phyloP scores from a whole-genome alignment of 2,797 vertebrate genomes.

The Arrhamphus sclerolepis region DNA sequence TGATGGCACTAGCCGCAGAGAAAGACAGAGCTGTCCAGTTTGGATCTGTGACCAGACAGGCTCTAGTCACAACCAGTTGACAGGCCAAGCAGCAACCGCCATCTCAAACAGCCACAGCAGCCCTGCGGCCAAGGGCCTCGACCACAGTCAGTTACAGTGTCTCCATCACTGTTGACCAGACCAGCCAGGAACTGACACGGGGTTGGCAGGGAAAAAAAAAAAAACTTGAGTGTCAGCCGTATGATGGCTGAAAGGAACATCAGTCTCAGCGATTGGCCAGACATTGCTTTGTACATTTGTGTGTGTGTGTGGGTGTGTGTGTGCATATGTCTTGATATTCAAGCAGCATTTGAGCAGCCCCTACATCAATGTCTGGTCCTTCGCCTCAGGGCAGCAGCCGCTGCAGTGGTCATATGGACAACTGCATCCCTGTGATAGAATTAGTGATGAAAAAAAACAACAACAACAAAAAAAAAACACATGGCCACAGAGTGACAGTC shows the following conservation, averaged over 20 bases:
- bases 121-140: constrained; percentile 71
- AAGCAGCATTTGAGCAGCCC: constrained; percentile 83
- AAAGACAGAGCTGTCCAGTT: constrained; percentile 73
- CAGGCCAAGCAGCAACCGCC: constrained; percentile 64
- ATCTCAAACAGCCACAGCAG: constrained; percentile 61
- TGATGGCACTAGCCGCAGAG: constrained; percentile 68
- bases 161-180: constrained; percentile 68
- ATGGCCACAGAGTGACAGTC: constrained; percentile 80
- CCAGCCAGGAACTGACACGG: constrained; percentile 76
- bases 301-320: constrained; percentile 6
- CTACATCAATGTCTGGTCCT: constrained; percentile 80
- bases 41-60: constrained; percentile 73
- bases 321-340: constrained; percentile 64
- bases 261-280: constrained; percentile 76
- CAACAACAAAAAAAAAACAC: constrained; percentile 59
- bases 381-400: constrained; percentile 80
- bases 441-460: constrained; percentile 77
- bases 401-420: constrained; percentile 84
- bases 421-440: constrained; percentile 80
- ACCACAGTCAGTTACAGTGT: constrained; percentile 69
- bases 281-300: constrained; percentile 39
- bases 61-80: constrained; percentile 79
- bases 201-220: constrained; percentile 64
- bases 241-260: constrained; percentile 81
- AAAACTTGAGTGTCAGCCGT: constrained; percentile 73